phyloP scores from a whole-genome alignment of 2,888 invertebrate species.

The Alentia gelatinosa region DNA sequence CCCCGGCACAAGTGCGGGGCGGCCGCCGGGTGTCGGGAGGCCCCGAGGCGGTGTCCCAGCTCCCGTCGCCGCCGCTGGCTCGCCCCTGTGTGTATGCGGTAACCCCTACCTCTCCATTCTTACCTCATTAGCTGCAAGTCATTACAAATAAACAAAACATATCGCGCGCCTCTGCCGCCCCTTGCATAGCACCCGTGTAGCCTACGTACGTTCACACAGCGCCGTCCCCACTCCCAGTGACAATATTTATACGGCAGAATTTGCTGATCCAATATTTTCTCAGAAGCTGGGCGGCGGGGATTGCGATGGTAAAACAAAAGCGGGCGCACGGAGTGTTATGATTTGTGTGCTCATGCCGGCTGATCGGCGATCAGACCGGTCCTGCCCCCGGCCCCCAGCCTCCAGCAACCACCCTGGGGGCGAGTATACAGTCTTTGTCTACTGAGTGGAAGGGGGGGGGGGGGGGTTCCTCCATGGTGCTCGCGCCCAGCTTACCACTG shows the following conservation, averaged over 20 bases:
- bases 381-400: neutral
- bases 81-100: neutral
- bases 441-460: too few relatives aligned
- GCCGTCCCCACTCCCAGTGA: neutral
- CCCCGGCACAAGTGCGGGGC: neutral
- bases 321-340: neutral
- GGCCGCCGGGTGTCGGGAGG: neutral
- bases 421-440: too few relatives aligned
- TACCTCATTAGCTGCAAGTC: slow-evolving; percentile 24
- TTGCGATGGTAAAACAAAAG: slow-evolving; percentile 50
- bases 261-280: slow-evolving; percentile 50
- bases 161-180: neutral
- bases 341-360: slow-evolving; percentile 46
- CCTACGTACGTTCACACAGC: too few relatives aligned
- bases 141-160: slow-evolving; percentile 44
- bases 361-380: neutral
- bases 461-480: too few relatives aligned
- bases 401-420: neutral
- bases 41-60: neutral
- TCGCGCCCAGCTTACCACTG: neutral
- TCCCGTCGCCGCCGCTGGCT: neutral
- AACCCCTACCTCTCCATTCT: slow-evolving; percentile 43
- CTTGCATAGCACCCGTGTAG: neutral
- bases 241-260: slow-evolving; percentile 47
- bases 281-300: slow-evolving; percentile 30